Evolutionary conservation across 1,140 invertebrate genomes (phyloP).

Genomic region (Artemia franciscana): DNA sequence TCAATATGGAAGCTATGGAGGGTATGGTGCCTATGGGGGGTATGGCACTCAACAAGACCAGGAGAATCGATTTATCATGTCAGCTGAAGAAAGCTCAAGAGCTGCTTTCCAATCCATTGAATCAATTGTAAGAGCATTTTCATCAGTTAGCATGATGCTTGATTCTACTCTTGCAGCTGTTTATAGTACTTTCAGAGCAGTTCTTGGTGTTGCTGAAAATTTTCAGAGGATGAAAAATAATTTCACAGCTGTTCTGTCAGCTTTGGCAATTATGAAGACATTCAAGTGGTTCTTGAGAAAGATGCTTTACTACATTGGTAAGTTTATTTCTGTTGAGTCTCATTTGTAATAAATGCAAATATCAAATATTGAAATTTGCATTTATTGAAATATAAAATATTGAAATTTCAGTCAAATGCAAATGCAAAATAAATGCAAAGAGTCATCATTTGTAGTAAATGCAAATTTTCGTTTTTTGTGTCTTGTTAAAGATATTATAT

Average conservation of each 20-base stretch:
- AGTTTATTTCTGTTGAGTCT: no score
- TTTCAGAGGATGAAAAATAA: constrained; percentile 56
- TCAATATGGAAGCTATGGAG: constrained; percentile 17
- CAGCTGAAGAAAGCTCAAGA: constrained; percentile 68
- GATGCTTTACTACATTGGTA: constrained; percentile 38
- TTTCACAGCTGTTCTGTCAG: constrained; percentile 57
- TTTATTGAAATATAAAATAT: no score
- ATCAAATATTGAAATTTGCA: no score
- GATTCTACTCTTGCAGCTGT: constrained; percentile 87
- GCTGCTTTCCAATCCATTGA: constrained; percentile 85
- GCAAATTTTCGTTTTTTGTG: no score
- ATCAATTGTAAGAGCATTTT: constrained; percentile 67
- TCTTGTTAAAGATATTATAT: no score
- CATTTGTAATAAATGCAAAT: no score
- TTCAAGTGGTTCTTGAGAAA: constrained; percentile 55
- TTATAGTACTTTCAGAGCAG: constrained; percentile 78
- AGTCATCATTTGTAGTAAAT: no score
- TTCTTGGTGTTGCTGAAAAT: constrained; percentile 83
- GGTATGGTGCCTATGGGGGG: constrained; percentile 15
- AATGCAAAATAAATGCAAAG: no score
- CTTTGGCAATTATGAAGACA: constrained; percentile 50
- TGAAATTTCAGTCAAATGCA: no score
- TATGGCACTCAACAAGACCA: constrained; percentile 25
- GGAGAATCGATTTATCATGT: constrained; percentile 26
- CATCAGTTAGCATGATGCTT: constrained; percentile 82